Percentiles rank a stretch among this genome's conserved stretches.
Conservation (phyloP, 2,888 invertebrate species). For the Hylaea fasciaria region DNA sequence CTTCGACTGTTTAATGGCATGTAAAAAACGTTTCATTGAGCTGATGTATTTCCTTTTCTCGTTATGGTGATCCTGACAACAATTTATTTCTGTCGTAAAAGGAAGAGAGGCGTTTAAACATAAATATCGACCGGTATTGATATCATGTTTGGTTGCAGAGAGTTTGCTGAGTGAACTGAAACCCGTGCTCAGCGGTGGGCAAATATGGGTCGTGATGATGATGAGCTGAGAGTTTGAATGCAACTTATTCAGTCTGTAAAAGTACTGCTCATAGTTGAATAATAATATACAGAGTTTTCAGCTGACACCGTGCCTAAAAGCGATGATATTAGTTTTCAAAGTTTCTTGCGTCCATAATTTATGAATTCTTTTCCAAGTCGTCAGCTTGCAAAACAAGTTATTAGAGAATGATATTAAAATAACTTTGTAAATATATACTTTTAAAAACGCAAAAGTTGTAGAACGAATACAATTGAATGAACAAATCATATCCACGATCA, state of each 20-base stretch:
- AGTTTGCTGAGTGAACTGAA: too few species aligned
- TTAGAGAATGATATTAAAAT: slow-evolving; percentile 18
- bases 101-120: neutral
- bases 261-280: too few species aligned
- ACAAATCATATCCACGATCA: too few species aligned
- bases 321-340: slow-evolving; percentile 6
- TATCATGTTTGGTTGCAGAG: too few species aligned
- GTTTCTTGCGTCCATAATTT: slow-evolving; percentile 22
- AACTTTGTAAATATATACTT: too few species aligned
- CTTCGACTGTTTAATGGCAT: slow-evolving; percentile 16
- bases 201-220: too few species aligned
- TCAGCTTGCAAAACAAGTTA: slow-evolving; percentile 28
- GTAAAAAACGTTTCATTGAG: slow-evolving; percentile 12
- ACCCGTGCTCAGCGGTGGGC: too few species aligned
- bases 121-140: too few species aligned
- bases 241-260: too few species aligned
- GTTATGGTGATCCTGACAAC: neutral
- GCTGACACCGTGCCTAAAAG: neutral
- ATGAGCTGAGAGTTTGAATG: too few species aligned
- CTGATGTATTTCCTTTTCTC: slow-evolving; percentile 14
- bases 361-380: slow-evolving; percentile 22
- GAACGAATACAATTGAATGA: slow-evolving; percentile 12
- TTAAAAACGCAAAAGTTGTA: slow-evolving; percentile 14
- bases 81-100: neutral
- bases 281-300: neutral